A percentile compares a stretch with the other conserved stretches of the same genome.
phyloP scores from a whole-genome alignment of 1,140 invertebrate species.

The Anagrus nilaparvatae region DNA sequence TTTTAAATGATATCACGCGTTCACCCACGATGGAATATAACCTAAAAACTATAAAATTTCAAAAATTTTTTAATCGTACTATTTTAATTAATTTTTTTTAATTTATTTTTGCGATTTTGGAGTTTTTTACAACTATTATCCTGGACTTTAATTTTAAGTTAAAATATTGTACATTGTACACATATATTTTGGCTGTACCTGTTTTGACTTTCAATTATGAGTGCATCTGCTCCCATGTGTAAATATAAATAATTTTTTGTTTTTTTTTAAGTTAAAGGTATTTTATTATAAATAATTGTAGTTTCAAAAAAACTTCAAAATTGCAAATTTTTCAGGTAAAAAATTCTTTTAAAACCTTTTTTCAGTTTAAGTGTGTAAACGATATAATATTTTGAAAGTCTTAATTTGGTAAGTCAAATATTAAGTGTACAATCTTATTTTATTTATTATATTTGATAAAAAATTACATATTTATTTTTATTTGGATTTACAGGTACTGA shows the following conservation, averaged over 20 bases:
- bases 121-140: conserved; percentile 4
- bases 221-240: too few relatives aligned
- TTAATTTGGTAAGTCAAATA: conserved; percentile 14
- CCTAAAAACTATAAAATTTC: not conserved
- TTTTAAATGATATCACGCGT: too few relatives aligned
- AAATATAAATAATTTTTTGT: not conserved
- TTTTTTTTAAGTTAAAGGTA: conserved; percentile 1
- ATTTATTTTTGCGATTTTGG: conserved; percentile 6
- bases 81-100: conserved; percentile 3
- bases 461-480: not conserved
- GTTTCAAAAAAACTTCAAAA: conserved; percentile 11
- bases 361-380: not conserved
- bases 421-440: conserved; percentile 17
- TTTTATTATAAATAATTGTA: not conserved
- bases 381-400: conserved; percentile 8
- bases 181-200: conserved; percentile 8
- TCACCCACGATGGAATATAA: too few relatives aligned
- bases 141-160: not conserved
- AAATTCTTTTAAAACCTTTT: not conserved
- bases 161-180: conserved; percentile 17
- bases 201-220: not conserved
- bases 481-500: not conserved
- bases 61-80: not conserved
- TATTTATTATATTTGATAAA: conserved; percentile 2
- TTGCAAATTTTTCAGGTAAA: conserved; percentile 4